phyloP scores from a whole-genome alignment of 2,113 vertebrate species.

The Callithrix jacchus region DNA sequence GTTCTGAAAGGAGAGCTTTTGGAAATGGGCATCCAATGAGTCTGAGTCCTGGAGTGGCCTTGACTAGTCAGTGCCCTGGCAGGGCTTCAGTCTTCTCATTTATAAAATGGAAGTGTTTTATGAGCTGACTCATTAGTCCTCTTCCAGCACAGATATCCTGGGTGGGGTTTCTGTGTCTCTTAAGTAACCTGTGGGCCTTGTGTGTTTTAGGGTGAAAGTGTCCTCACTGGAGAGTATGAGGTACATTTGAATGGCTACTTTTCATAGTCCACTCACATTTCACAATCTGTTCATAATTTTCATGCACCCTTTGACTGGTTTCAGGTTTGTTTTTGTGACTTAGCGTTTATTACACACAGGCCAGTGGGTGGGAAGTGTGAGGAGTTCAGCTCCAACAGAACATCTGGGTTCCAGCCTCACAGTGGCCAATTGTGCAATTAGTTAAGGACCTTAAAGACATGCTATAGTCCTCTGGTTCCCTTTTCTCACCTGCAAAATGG shows the following conservation, averaged over 20 bases:
- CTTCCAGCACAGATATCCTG: neutral
- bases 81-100: neutral
- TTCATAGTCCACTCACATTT: neutral
- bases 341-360: neutral
- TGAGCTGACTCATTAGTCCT: neutral
- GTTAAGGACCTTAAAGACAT: neutral
- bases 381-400: neutral
- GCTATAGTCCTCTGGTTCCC: neutral
- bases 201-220: neutral
- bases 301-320: neutral
- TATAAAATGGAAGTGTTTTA: neutral
- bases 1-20: neutral
- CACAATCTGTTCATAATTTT: neutral
- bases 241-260: neutral
- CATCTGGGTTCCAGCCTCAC: neutral
- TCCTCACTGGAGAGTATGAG: neutral
- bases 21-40: neutral
- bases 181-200: neutral
- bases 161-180: neutral
- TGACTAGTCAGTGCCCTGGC: neutral
- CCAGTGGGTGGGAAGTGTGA: neutral
- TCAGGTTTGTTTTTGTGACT: neutral
- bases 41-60: neutral
- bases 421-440: neutral
- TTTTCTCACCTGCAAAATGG: slow-evolving; percentile 23